These are phyloP conservation scores for Catamblyrhynchus diadema DNA, from an alignment of 2,797 vertebrate species.

Conservation along the genomic window DNA sequence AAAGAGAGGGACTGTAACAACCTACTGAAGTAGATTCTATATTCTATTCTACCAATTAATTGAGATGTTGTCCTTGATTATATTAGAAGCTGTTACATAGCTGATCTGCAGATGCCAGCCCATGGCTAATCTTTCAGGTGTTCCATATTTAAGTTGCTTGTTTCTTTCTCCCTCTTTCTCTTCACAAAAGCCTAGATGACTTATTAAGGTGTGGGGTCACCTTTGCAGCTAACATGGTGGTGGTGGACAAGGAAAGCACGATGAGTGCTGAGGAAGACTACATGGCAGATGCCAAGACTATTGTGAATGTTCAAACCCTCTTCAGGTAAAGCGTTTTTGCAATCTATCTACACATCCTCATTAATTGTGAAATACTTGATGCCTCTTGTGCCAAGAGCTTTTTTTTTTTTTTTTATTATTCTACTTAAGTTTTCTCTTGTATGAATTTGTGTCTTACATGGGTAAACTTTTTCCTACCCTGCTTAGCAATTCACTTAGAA, in stretches of 20 bases:
- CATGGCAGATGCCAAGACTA: conserved; percentile 98
- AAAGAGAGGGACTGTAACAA: background rate
- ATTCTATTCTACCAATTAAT: background rate
- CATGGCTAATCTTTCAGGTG: background rate
- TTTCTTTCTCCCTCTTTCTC: conserved; percentile 54
- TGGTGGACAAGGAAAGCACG: conserved; percentile 97
- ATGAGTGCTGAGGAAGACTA: conserved; percentile 98
- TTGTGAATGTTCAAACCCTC: conserved; percentile 96
- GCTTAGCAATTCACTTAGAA: background rate
- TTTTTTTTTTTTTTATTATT: background rate
- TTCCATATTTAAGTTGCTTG: conserved; percentile 19
- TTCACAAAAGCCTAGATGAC: conserved; percentile 90
- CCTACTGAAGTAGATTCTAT: background rate
- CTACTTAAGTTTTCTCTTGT: background rate
- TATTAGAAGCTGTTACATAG: background rate
- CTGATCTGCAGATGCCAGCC: background rate
- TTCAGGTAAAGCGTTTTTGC: conserved; percentile 81
- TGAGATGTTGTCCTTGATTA: background rate
- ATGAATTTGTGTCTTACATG: background rate
- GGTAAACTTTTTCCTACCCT: background rate
- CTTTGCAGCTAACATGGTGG: conserved; percentile 95
- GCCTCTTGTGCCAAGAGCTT: background rate
- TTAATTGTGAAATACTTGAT: background rate
- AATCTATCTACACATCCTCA: background rate
- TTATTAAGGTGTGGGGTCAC: conserved; percentile 93